Percentiles rank a stretch among this genome's conserved stretches.
phyloP scores from a whole-genome alignment of 2,797 vertebrate genomes.

The Anas acuta region DNA sequence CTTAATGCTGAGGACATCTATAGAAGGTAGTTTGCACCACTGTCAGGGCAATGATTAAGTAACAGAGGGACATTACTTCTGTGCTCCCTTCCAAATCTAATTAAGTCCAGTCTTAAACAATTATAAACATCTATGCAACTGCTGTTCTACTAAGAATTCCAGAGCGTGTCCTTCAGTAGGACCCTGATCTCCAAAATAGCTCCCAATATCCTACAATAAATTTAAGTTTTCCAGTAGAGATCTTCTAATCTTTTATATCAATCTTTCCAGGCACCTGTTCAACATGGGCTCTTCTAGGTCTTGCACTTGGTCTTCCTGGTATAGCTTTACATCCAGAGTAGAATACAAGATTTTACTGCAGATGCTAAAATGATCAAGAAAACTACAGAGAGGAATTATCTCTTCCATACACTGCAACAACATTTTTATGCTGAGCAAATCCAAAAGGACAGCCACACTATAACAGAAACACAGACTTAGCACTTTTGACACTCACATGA shows the following conservation, averaged over 20 bases:
- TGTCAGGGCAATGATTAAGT: not conserved
- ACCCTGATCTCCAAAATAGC: not conserved
- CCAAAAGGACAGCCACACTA: not conserved
- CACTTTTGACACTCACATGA: not conserved
- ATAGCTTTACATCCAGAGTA: not conserved
- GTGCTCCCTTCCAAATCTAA: not conserved
- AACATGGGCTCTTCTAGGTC: not conserved
- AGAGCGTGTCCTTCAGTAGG: not conserved
- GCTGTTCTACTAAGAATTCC: not conserved
- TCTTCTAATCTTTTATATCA: not conserved
- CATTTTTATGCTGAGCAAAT: not conserved
- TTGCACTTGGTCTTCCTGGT: not conserved
- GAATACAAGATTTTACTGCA: not conserved
- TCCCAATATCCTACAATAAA: not conserved
- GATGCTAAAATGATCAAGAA: not conserved
- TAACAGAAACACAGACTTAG: not conserved
- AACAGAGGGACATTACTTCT: not conserved
- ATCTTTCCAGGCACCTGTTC: not conserved
- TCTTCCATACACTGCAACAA: not conserved
- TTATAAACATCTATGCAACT: not conserved
- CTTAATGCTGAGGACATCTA: not conserved
- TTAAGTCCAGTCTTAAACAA: not conserved
- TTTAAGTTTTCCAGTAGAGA: not conserved
- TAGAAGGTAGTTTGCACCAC: not conserved
- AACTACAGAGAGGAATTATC: not conserved